Conservation (phyloP, 2,888 invertebrate genomes). For the Leucozona laternaria region DNA sequence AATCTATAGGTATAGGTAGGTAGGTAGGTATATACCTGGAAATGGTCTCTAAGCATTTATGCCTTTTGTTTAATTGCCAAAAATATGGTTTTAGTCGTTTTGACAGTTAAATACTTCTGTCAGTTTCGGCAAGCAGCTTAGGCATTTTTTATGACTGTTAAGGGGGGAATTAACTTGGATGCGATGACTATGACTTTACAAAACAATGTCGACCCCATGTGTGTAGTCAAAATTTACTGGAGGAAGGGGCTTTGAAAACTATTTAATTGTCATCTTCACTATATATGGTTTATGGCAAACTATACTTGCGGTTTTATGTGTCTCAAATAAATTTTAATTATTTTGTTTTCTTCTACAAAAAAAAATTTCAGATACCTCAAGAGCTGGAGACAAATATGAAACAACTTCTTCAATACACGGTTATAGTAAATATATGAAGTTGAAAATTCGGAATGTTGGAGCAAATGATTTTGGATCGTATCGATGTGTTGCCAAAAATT, state of each 20-base stretch:
- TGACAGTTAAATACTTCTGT: conserved; percentile 56
- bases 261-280: conserved; percentile 1
- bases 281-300: background rate
- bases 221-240: background rate
- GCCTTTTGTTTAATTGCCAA: conserved; percentile 68
- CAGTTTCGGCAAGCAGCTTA: conserved; percentile 8
- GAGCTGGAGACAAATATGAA: conserved; percentile 94
- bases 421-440: conserved; percentile 95
- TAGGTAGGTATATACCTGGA: background rate
- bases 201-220: background rate
- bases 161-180: background rate
- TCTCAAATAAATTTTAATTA: background rate
- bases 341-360: background rate
- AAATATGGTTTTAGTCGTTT: conserved; percentile 55
- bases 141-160: conserved; percentile 21
- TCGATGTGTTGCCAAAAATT: conserved; percentile 96
- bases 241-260: background rate
- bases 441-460: conserved; percentile 93
- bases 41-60: conserved; percentile 62
- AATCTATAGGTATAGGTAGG: background rate
- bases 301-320: background rate
- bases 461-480: conserved; percentile 93
- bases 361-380: conserved; percentile 85
- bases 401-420: conserved; percentile 92
- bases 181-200: background rate